phyloP scores from a whole-genome alignment of 2,888 invertebrate genomes.

The Gymnosoma rotundatum region DNA sequence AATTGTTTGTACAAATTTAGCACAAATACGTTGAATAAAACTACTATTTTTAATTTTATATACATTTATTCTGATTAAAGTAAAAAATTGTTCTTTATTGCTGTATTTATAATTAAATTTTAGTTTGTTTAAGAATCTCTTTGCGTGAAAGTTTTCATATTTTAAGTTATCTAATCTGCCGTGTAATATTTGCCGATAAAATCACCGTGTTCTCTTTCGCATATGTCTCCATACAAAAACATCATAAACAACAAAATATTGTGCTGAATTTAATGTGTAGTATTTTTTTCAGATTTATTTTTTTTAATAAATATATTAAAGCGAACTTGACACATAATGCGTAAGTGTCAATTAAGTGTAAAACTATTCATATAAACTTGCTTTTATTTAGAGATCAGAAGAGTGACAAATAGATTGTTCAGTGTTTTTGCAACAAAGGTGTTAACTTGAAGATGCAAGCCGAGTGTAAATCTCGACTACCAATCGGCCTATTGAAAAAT shows the following conservation, averaged over 20 bases:
- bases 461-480: no score
- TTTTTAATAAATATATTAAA: slow-evolving; percentile 56
- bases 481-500: no score
- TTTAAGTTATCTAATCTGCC: slow-evolving; percentile 15
- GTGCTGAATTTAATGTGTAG: slow-evolving; percentile 31
- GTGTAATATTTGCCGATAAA: slow-evolving; percentile 5
- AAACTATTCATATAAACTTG: slow-evolving; percentile 23
- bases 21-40: no score
- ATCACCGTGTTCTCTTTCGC: not conserved
- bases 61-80: no score
- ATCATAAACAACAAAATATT: slow-evolving; percentile 27
- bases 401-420: slow-evolving; percentile 10
- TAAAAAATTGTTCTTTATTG: no score
- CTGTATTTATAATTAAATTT: no score
- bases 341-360: slow-evolving; percentile 49
- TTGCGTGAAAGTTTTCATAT: no score
- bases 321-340: slow-evolving; percentile 70
- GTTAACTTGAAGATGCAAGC: slow-evolving; percentile 10
- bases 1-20: no score
- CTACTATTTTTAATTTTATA: no score
- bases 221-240: not conserved
- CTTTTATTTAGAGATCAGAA: not conserved
- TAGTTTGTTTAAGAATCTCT: no score
- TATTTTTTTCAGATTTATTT: slow-evolving; percentile 1
- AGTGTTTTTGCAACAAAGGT: not conserved